Conservation (phyloP, 1,140 invertebrate species). For the Lucilia sericata region DNA sequence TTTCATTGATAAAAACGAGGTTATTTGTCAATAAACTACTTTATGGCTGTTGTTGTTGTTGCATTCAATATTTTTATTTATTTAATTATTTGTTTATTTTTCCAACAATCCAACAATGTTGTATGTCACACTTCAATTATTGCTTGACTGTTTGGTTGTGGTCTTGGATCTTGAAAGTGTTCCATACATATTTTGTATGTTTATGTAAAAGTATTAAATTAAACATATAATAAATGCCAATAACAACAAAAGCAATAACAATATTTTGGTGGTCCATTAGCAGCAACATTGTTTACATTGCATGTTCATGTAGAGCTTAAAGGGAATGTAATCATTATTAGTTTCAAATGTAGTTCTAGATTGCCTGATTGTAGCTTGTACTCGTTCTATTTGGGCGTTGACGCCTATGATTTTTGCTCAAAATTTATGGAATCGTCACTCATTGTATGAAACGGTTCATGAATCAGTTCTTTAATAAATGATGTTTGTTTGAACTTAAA, state of each 20-base stretch:
- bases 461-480: too few species aligned
- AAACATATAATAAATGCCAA: not conserved
- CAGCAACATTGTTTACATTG: slow-evolving; percentile 6
- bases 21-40: not conserved
- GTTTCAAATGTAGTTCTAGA: too few species aligned
- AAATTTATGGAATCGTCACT: too few species aligned
- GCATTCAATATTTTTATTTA: not conserved
- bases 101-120: not conserved
- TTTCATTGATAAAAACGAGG: not conserved
- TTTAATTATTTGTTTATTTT: not conserved
- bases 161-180: not conserved
- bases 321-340: not conserved
- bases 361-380: too few species aligned
- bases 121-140: slow-evolving; percentile 6
- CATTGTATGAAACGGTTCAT: too few species aligned
- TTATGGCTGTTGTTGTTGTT: not conserved
- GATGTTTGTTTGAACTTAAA: too few species aligned
- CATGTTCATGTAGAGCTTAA: not conserved
- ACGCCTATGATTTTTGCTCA: too few species aligned
- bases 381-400: too few species aligned
- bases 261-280: slow-evolving; percentile 6
- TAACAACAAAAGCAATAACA: not conserved
- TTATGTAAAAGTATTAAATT: not conserved
- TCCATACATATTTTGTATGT: not conserved
- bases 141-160: not conserved